Conservation (phyloP, 2,113 vertebrate species). For the Cephalopholis sonnerati region DNA sequence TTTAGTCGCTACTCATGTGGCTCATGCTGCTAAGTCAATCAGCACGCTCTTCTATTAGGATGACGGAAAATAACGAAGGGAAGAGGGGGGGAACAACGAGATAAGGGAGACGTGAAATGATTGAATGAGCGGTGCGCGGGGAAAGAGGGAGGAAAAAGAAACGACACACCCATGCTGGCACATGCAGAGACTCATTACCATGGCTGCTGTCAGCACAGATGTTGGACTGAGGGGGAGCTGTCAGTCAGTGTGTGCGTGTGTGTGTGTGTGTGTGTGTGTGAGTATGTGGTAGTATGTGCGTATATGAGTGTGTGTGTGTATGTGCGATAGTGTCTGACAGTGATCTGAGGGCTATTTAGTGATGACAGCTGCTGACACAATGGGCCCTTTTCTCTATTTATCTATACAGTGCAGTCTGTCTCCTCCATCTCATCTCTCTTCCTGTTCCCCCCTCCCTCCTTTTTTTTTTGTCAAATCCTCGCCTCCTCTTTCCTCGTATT, state of each 20-base stretch:
- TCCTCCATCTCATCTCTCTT: conserved; percentile 73
- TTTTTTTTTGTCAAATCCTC: conserved; percentile 33
- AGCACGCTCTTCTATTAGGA: conserved; percentile 44
- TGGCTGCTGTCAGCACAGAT: conserved; percentile 85
- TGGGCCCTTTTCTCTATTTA: conserved; percentile 78
- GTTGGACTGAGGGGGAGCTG: conserved; percentile 84
- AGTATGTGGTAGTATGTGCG: conserved; percentile 46
- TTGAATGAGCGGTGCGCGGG: conserved; percentile 58
- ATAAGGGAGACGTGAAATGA: conserved; percentile 62
- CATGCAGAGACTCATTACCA: conserved; percentile 82
- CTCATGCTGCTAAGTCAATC: conserved; percentile 48
- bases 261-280: conserved; percentile 28
- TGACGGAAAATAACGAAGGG: conserved; percentile 22
- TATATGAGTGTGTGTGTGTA: conserved; percentile 26
- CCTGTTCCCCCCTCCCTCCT: conserved; percentile 35
- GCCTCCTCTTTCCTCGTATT: conserved; percentile 55
- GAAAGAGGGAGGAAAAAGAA: conserved; percentile 62
- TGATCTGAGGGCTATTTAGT: conserved; percentile 82
- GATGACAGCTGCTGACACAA: conserved; percentile 84
- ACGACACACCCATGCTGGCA: conserved; percentile 78
- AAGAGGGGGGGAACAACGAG: conserved; percentile 34
- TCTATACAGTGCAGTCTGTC: conserved; percentile 75
- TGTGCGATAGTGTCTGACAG: conserved; percentile 66
- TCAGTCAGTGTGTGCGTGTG: conserved; percentile 72
- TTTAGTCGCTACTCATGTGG: conserved; percentile 28